These are phyloP conservation scores for Mycteria americana DNA, from an alignment of 2,797 vertebrate genomes.

Conservation along the genomic window DNA sequence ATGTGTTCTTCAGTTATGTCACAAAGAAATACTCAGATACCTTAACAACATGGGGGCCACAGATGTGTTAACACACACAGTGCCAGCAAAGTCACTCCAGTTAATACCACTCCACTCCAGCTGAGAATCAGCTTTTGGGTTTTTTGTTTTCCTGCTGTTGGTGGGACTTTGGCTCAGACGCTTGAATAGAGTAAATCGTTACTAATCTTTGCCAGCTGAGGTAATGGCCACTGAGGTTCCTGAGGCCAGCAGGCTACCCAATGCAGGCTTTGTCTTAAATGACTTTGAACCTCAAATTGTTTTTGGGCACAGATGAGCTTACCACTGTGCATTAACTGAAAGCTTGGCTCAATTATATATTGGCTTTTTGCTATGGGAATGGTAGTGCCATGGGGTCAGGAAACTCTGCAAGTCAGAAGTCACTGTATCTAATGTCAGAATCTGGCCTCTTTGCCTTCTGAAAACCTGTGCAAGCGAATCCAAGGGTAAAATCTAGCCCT, in stretches of 20 bases:
- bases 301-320: background rate
- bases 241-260: background rate
- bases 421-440: background rate
- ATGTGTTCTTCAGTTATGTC: background rate
- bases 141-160: background rate
- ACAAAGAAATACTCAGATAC: background rate
- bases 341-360: background rate
- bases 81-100: background rate
- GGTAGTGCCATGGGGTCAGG: background rate
- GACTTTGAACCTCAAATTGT: background rate
- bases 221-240: background rate
- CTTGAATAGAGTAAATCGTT: background rate
- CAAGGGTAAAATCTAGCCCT: background rate
- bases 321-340: background rate
- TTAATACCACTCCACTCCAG: background rate
- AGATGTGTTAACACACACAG: background rate
- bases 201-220: slow-evolving; percentile 24
- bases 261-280: background rate
- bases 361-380: background rate
- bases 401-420: background rate
- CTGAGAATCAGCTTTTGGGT: background rate
- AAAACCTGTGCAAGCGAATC: background rate
- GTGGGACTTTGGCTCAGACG: background rate
- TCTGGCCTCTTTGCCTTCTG: background rate
- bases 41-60: background rate